Evolutionary conservation across 2,797 vertebrate genomes (phyloP).

Genomic region (Meda fulgida): DNA sequence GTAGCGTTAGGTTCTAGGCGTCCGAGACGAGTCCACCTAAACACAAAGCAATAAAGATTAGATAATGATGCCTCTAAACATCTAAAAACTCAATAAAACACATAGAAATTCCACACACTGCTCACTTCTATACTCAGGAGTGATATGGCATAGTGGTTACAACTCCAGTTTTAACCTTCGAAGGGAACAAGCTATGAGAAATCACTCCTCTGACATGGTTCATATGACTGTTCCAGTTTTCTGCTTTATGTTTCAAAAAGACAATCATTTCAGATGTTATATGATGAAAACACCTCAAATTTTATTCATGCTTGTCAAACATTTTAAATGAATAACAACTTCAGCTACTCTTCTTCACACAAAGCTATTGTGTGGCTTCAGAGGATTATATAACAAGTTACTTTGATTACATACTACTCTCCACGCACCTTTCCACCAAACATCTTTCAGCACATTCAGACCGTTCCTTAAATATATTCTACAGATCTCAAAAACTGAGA

Average conservation of each 20-base stretch:
- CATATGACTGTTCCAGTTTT: background rate
- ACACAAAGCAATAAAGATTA: background rate
- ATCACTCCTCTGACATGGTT: background rate
- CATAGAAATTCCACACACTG: background rate
- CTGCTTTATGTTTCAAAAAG: background rate
- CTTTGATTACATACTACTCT: background rate
- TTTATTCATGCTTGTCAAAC: background rate
- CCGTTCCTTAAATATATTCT: background rate
- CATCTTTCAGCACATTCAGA: slow-evolving; percentile 7
- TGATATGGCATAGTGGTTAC: background rate
- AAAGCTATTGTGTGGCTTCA: background rate
- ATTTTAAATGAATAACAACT: background rate
- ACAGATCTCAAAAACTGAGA: background rate
- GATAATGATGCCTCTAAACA: background rate
- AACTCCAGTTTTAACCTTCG: background rate
- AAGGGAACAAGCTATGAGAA: background rate
- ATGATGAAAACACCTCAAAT: background rate
- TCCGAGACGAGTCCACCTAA: background rate
- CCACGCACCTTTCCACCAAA: background rate
- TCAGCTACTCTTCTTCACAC: background rate
- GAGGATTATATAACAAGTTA: background rate
- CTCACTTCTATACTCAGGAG: background rate
- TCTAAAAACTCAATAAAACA: background rate
- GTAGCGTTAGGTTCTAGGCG: background rate
- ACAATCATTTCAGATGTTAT: background rate